These are phyloP conservation scores for Pelagia noctiluca DNA, from an alignment of 30 jellyfish, hydroid and myxozoan genomes.

Conservation along the genomic window DNA sequence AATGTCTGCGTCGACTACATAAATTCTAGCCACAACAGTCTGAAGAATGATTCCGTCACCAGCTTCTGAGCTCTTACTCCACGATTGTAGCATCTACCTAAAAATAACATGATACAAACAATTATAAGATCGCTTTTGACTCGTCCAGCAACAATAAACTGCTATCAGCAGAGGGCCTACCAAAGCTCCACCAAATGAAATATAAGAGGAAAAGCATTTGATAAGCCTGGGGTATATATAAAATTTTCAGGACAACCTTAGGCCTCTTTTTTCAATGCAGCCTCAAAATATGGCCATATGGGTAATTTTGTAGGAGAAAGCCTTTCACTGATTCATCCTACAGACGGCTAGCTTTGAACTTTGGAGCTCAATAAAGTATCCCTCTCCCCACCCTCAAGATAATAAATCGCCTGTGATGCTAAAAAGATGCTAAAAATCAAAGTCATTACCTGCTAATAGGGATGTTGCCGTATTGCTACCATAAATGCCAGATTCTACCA, in stretches of 20 bases:
- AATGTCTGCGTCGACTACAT: too few species aligned
- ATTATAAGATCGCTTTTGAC: neutral
- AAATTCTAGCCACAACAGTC: slow-evolving; percentile 25
- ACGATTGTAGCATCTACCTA: neutral
- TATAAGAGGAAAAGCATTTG: neutral
- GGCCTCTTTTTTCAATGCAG: neutral
- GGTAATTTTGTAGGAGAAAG: neutral
- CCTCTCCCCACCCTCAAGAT: slow-evolving; percentile 4
- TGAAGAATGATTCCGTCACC: neutral
- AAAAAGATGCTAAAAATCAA: slow-evolving; percentile 1
- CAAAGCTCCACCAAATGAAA: neutral
- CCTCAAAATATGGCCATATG: neutral
- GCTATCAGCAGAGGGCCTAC: slow-evolving; percentile 5
- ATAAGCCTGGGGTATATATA: neutral
- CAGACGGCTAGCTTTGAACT: neutral
- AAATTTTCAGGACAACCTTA: neutral
- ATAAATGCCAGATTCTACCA: slow-evolving; percentile 5
- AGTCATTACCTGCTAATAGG: neutral
- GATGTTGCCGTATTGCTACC: neutral
- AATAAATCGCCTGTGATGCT: too few species aligned
- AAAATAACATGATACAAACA: too few species aligned
- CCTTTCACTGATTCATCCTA: neutral
- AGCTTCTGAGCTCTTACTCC: slow-evolving; percentile 1
- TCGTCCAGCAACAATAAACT: neutral
- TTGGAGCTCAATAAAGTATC: neutral